Evolutionary conservation across 2,888 invertebrate genomes (phyloP).

Genomic region (Drosophila differens): DNA sequence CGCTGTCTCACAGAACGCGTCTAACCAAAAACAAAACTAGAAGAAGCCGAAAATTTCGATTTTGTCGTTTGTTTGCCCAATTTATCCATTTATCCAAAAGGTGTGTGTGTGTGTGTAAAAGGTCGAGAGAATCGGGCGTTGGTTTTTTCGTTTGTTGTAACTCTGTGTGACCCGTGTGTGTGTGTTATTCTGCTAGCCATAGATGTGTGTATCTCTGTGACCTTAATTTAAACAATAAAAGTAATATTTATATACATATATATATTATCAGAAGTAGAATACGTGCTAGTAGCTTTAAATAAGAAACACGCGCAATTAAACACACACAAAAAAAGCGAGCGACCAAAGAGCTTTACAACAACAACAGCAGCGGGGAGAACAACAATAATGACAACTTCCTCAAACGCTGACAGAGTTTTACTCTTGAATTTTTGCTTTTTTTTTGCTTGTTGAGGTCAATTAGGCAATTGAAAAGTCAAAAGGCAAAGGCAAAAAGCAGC

Average conservation of each 20-base stretch:
- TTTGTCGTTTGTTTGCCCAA: constrained; percentile 5
- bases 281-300: constrained; percentile 17
- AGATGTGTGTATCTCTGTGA: constrained; percentile 41
- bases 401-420: constrained; percentile 42
- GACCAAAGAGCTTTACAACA: constrained; percentile 60
- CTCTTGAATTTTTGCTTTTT: constrained; percentile 40
- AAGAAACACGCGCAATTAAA: constrained; percentile 56
- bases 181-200: background rate
- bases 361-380: constrained; percentile 31
- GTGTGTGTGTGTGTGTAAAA: constrained; percentile 12
- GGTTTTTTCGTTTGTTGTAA: constrained; percentile 24
- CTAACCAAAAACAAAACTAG: constrained; percentile 34
- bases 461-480: constrained; percentile 41
- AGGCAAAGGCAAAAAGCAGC: constrained; percentile 15
- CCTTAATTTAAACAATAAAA: constrained; percentile 57
- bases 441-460: constrained; percentile 78
- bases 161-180: constrained; percentile 22
- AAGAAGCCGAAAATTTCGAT: constrained; percentile 9
- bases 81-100: constrained; percentile 5
- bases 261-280: constrained; percentile 22
- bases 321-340: constrained; percentile 34
- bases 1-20: constrained; percentile 57
- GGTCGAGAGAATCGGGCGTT: constrained; percentile 11
- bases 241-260: background rate
- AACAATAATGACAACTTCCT: constrained; percentile 56